These are phyloP conservation scores for Hippopotamus amphibius DNA, from an alignment of 2,113 vertebrate species.

Conservation along the genomic window DNA sequence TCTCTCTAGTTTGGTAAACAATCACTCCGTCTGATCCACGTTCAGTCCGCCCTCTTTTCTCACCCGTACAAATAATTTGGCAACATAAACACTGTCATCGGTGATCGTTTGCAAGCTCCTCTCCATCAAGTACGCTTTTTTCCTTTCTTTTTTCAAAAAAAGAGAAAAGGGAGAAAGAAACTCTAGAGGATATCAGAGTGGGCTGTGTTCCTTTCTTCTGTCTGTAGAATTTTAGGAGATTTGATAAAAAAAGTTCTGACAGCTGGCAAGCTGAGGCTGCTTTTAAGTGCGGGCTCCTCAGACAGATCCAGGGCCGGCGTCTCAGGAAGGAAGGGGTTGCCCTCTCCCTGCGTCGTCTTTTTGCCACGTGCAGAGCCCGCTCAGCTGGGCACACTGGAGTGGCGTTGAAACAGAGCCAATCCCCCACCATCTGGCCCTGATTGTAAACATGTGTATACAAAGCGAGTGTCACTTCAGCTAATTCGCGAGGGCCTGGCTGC, in stretches of 20 bases:
- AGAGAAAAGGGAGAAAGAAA: not conserved
- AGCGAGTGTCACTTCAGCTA: slow-evolving; percentile 83
- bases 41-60: not conserved
- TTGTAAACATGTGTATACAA: slow-evolving; percentile 84
- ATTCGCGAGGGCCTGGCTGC: slow-evolving; percentile 34
- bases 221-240: not conserved
- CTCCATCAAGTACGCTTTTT: slow-evolving; percentile 21
- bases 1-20: not conserved
- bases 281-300: slow-evolving; percentile 13
- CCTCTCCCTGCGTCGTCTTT: not conserved
- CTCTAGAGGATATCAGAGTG: not conserved
- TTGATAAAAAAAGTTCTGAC: not conserved
- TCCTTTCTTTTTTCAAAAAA: slow-evolving; percentile 46
- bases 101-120: slow-evolving; percentile 1
- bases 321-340: not conserved
- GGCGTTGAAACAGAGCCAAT: slow-evolving; percentile 52
- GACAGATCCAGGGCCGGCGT: not conserved
- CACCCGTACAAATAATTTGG: slow-evolving; percentile 47
- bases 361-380: slow-evolving; percentile 28
- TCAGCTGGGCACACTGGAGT: not conserved
- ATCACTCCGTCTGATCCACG: not conserved
- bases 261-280: slow-evolving; percentile 59
- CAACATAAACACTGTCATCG: not conserved
- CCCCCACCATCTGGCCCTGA: slow-evolving; percentile 80
- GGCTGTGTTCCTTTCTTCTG: slow-evolving; percentile 6